Conservation (phyloP, 1,140 invertebrate species). For the Drosophila leontia region DNA sequence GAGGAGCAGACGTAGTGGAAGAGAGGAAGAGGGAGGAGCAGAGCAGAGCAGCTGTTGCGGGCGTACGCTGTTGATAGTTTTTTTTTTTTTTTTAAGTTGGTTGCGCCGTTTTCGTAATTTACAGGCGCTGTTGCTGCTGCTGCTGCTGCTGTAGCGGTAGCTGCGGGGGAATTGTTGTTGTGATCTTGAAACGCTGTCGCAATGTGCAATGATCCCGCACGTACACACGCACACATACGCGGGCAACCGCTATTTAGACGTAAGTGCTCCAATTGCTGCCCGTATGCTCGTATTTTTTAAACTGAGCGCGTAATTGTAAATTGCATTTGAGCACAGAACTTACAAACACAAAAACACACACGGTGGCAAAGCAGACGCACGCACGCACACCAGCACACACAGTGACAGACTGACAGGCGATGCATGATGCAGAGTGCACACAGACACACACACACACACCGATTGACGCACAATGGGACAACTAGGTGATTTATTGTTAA, state of each 20-base stretch:
- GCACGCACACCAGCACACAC: constrained; percentile 37
- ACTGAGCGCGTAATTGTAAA: constrained; percentile 80
- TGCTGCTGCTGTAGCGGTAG: not conserved
- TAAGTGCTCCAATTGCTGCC: constrained; percentile 44
- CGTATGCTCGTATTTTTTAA: constrained; percentile 65
- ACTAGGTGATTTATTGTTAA: constrained; percentile 23
- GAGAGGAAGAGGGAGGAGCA: not conserved
- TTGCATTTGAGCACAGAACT: constrained; percentile 76
- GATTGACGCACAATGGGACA: constrained; percentile 67
- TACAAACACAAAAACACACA: constrained; percentile 20
- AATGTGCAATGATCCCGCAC: constrained; percentile 80
- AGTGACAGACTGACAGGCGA: constrained; percentile 57
- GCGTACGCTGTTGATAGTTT: constrained; percentile 50
- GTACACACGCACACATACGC: constrained; percentile 44
- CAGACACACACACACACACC: not conserved
- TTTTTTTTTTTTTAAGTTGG: constrained; percentile 20
- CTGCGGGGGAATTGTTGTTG: constrained; percentile 43
- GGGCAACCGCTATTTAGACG: constrained; percentile 22
- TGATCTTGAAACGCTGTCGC: constrained; percentile 82
- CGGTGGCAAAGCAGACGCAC: constrained; percentile 33
- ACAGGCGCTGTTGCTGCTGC: constrained; percentile 8
- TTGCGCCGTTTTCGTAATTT: constrained; percentile 59
- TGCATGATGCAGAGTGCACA: constrained; percentile 30
- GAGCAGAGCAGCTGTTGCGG: constrained; percentile 45
- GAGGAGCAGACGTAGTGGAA: not conserved